Conservation (phyloP, 2,113 vertebrate species). For the Corythornis madagascariensis region DNA sequence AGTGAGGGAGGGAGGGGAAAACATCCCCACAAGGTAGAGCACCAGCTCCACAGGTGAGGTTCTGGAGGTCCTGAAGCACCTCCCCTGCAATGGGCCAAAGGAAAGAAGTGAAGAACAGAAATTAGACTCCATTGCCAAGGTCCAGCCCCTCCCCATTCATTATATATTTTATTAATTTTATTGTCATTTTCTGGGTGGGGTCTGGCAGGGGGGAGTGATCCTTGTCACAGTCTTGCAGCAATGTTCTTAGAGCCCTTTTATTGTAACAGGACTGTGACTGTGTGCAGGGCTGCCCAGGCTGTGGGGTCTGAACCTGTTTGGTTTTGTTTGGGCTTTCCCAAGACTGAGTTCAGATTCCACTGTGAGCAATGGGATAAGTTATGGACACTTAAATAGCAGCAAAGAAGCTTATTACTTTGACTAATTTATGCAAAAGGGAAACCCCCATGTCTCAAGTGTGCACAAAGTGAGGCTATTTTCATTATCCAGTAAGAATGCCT, state of each 20-base stretch:
- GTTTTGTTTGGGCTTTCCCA: neutral
- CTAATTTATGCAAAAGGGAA: neutral
- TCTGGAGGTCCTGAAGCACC: rapidly evolving
- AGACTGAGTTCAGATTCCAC: neutral
- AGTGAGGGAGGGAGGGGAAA: neutral
- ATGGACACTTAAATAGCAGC: neutral
- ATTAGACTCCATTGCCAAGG: neutral
- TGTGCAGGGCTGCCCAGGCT: neutral
- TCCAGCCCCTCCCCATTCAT: too few relatives aligned
- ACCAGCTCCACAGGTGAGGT: neutral
- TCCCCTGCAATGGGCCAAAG: too few relatives aligned
- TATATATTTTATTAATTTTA: neutral
- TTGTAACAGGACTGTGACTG: neutral
- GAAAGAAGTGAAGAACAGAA: neutral
- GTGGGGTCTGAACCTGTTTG: neutral
- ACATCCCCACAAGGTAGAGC: neutral
- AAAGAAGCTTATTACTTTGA: neutral
- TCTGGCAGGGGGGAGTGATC: too few relatives aligned
- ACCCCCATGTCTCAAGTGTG: rapidly evolving
- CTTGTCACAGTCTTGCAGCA: neutral
- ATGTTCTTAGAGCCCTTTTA: neutral
- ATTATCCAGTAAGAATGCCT: too few relatives aligned
- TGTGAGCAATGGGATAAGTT: neutral
- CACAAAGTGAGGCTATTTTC: neutral
- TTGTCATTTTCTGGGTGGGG: neutral